phyloP scores from a whole-genome alignment of 2,888 invertebrate species.

The Listrodromus nycthemerus region DNA sequence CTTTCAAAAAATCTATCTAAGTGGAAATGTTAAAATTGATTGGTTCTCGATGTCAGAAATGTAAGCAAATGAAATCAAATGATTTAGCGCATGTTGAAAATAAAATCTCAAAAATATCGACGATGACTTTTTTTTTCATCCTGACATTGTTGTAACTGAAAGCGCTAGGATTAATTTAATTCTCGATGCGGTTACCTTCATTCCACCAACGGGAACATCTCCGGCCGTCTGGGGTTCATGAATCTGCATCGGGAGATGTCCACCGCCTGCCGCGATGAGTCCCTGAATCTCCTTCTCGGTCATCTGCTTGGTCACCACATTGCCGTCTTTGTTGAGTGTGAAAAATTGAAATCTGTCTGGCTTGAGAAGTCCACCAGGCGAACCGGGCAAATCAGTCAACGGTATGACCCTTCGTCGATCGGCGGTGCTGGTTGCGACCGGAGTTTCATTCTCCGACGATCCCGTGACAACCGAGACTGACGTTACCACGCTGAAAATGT shows the following conservation, averaged over 20 bases:
- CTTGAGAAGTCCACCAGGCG: conserved; percentile 91
- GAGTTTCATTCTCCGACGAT: conserved; percentile 86
- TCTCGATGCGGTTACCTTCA: conserved; percentile 72
- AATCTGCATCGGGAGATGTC: conserved; percentile 82
- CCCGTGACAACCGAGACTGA: conserved; percentile 88
- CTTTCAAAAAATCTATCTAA: no score
- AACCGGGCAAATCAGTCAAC: conserved; percentile 85
- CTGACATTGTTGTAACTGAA: not conserved
- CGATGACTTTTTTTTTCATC: not conserved
- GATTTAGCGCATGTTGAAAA: no score
- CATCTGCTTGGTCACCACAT: conserved; percentile 93
- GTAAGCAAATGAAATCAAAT: no score
- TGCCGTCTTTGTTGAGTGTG: conserved; percentile 93
- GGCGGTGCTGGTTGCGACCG: conserved; percentile 87
- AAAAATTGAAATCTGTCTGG: conserved; percentile 95
- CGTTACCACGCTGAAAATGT: conserved; percentile 87
- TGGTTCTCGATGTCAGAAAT: no score
- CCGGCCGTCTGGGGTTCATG: conserved; percentile 77
- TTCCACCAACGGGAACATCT: conserved; percentile 74
- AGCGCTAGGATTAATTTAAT: not conserved
- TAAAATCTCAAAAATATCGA: no score
- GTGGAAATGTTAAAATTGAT: no score
- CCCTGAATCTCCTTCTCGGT: conserved; percentile 94
- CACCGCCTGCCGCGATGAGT: conserved; percentile 92
- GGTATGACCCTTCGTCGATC: conserved; percentile 86